Conservation (phyloP, 2,113 vertebrate species). For the Gnathonemus echidnorhynchus region DNA sequence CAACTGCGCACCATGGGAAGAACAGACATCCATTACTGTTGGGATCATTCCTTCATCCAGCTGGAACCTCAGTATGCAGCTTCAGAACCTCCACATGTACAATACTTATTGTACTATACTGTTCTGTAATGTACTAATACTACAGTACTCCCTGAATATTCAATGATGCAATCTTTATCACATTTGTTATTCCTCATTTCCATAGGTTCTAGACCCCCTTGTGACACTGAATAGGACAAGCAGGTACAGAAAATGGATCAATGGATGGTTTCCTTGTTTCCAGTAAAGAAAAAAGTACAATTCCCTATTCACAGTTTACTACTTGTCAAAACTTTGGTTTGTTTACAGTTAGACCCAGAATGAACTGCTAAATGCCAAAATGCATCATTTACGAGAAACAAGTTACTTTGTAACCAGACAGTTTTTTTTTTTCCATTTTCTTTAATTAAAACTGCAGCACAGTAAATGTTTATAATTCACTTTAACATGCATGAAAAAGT, state of each 20-base stretch:
- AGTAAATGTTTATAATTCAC: constrained; percentile 66
- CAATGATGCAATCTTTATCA: not conserved
- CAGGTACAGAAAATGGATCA: not conserved
- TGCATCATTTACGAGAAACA: not conserved
- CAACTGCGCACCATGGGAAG: not conserved
- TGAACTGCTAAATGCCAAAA: not conserved
- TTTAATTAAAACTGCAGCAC: constrained; percentile 69
- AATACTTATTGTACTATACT: not conserved
- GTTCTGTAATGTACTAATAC: not conserved
- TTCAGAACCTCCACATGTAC: not conserved
- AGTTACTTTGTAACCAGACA: not conserved
- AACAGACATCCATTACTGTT: not conserved
- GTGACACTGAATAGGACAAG: not conserved
- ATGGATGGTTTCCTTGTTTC: not conserved
- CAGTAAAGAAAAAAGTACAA: not conserved
- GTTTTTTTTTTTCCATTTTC: constrained; percentile 46
- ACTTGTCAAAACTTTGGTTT: not conserved
- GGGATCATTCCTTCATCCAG: not conserved
- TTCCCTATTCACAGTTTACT: not conserved
- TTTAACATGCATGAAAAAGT: constrained; percentile 74
- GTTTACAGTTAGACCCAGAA: not conserved
- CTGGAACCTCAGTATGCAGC: not conserved
- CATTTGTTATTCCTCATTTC: not conserved
- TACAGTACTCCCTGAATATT: not conserved
- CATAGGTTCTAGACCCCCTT: not conserved